These are phyloP conservation scores for Parasteatoda lunata DNA, from an alignment of 2,888 invertebrate genomes.

Conservation along the genomic window DNA sequence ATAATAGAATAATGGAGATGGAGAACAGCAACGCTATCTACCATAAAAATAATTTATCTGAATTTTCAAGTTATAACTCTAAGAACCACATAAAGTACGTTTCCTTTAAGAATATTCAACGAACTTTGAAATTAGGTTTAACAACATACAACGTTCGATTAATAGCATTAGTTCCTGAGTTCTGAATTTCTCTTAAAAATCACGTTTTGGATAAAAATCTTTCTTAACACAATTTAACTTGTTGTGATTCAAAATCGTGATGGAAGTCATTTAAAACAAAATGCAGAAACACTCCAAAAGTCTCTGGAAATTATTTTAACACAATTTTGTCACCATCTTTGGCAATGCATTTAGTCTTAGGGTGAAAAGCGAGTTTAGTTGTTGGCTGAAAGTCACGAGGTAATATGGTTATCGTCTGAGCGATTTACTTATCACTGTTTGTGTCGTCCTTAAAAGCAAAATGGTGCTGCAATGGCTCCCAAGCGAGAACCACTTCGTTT, in stretches of 20 bases:
- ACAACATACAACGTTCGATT: no score
- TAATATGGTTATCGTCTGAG: slow-evolving; percentile 32
- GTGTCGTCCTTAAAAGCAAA: slow-evolving; percentile 4
- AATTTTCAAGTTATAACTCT: no score
- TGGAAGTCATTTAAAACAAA: slow-evolving; percentile 34
- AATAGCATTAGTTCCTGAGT: no score
- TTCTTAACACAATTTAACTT: slow-evolving; percentile 10
- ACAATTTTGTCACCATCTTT: not conserved
- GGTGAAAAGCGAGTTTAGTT: not conserved
- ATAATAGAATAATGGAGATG: no score
- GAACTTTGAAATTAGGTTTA: no score
- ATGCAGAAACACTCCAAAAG: not conserved
- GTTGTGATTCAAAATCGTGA: slow-evolving; percentile 6
- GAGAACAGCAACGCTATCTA: no score
- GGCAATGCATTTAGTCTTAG: not conserved
- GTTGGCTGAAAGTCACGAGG: not conserved
- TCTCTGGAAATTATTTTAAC: not conserved
- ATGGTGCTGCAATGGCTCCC: slow-evolving; percentile 27
- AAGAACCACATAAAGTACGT: no score
- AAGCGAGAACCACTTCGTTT: slow-evolving; percentile 4
- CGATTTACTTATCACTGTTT: slow-evolving; percentile 31
- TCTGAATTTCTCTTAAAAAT: slow-evolving; percentile 1
- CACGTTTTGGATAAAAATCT: slow-evolving; percentile 11
- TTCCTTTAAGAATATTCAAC: no score
- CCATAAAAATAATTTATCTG: no score